Evolutionary conservation across 2,113 vertebrate genomes (phyloP).

Genomic region (Ellobius talpinus): DNA sequence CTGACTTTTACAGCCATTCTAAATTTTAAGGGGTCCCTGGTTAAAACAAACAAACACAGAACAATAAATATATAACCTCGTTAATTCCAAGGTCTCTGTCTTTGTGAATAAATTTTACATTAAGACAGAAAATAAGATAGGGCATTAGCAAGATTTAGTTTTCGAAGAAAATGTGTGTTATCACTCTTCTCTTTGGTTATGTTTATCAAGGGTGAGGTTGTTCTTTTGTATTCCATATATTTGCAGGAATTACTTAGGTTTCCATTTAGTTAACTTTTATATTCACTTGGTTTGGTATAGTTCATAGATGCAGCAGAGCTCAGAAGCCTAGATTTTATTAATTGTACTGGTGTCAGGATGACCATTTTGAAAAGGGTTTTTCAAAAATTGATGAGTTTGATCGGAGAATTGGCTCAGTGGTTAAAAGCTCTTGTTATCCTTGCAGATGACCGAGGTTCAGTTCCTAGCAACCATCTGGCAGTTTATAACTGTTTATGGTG

Average conservation of each 20-base stretch:
- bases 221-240: background rate
- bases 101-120: background rate
- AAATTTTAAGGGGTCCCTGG: background rate
- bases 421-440: background rate
- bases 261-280: background rate
- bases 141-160: background rate
- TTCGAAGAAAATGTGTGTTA: background rate
- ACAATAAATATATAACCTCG: background rate
- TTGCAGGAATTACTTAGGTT: background rate
- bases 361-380: background rate
- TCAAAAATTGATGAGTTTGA: background rate
- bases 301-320: accelerated
- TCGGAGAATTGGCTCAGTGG: background rate
- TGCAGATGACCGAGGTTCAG: background rate
- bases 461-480: background rate
- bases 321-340: background rate
- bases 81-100: background rate
- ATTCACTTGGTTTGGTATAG: background rate
- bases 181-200: background rate
- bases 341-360: too few species aligned
- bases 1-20: background rate
- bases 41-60: background rate
- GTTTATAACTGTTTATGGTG: background rate
- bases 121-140: background rate
- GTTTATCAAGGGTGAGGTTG: background rate